Conservation (phyloP, 1,140 invertebrate species). For the Bombus sibiricus region DNA sequence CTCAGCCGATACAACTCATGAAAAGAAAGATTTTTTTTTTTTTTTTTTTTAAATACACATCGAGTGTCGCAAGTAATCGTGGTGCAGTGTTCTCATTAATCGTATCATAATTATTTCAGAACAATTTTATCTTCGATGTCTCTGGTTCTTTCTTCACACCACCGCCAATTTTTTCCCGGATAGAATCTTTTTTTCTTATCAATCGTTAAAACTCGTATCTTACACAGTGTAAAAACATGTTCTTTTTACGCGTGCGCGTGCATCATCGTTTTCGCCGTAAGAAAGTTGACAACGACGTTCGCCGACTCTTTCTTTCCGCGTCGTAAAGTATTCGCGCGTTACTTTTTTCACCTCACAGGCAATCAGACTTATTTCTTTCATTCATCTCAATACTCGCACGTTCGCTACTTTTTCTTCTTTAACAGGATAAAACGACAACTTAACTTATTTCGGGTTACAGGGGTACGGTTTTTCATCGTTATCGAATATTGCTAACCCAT, state of each 20-base stretch:
- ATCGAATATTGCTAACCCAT: not conserved
- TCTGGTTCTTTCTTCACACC: not conserved
- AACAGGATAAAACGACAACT: slow-evolving; percentile 63
- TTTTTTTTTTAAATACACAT: not conserved
- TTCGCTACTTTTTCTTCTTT: slow-evolving; percentile 8
- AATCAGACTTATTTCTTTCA: slow-evolving; percentile 17
- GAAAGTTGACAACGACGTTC: not conserved
- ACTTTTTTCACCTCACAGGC: not conserved
- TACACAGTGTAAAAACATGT: slow-evolving; percentile 38
- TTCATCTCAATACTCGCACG: slow-evolving; percentile 20
- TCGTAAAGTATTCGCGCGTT: not conserved
- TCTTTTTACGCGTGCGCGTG: slow-evolving; percentile 3
- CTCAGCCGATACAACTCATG: not conserved
- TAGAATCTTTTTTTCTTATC: not conserved
- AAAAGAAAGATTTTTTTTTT: not conserved
- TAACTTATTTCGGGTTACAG: slow-evolving; percentile 60
- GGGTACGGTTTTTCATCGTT: slow-evolving; percentile 12
- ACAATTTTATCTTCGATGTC: slow-evolving; percentile 18
- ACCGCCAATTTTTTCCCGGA: not conserved
- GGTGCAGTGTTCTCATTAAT: not conserved
- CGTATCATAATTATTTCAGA: not conserved
- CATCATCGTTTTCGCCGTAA: not conserved
- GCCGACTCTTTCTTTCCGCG: not conserved
- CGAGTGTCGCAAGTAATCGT: not conserved
- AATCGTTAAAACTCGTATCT: slow-evolving; percentile 24